Evolutionary conservation across 1,140 invertebrate genomes (phyloP), one percentile per base, ranked within the genome.

Genomic region (Branchinecta lindahli): DNA sequence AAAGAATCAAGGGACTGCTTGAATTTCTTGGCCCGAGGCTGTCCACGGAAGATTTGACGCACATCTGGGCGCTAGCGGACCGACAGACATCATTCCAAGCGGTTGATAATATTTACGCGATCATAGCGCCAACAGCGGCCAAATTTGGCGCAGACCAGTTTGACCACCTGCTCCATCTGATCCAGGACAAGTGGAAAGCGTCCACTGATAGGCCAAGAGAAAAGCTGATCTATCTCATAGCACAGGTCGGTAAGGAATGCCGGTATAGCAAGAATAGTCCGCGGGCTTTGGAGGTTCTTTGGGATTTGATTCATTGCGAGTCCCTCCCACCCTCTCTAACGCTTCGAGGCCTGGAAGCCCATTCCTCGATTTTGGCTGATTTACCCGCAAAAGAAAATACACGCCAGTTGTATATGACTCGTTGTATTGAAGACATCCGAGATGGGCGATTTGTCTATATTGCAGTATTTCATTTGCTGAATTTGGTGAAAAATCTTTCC

Each of bases 21-120:
- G 82, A 83, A 73, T 83, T 82, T 71, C 76, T 83, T 20, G 82
- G 81, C 20, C 78, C 81, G 7, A 78, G 79, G 70, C 73, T 84
- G 45, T 79, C 79, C 15, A 68, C 75, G 8, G 82, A 83, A 67
- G 82, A 84, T 71, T 73, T 84, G 8, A 77, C 77, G 8, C 81
- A 80, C 74, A 83, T 84, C 70, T 84, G 83, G 83, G 71, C 72
- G 3, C 66, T 82, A 80, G 76, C 80, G 72, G 80, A 78, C 10
- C 79, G 82, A 73, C 52, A 61, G 52, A 61, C 52, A 12, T 81
- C 79, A 46, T 78, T 77, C 71, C 79, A 82, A 73, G 80, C 82
- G 45, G 79, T 82, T n/a, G 83, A 84, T 74, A 83, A 84, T 74
- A 80, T 84, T 47, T 80, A 83, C 75, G 77, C 79, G 45, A 81